phyloP scores from a whole-genome alignment of 2,888 invertebrate genomes.

The Nemotelus pantherinus region DNA sequence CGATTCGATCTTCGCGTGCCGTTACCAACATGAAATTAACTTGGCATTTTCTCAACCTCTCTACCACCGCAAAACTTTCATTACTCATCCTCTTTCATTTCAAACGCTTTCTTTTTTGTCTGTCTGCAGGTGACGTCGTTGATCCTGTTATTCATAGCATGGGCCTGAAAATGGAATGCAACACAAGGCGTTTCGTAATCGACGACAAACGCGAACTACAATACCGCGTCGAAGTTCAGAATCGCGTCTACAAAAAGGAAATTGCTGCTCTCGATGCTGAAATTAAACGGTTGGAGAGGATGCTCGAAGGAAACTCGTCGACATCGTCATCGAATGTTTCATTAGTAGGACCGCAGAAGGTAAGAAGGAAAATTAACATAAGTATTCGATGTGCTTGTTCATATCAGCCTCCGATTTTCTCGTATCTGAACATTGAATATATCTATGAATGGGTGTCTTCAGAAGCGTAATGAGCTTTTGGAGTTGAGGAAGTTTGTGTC shows the following conservation, averaged over 20 bases:
- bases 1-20: not conserved
- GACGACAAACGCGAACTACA: constrained; percentile 85
- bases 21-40: not conserved
- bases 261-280: constrained; percentile 82
- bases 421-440: not conserved
- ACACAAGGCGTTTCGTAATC: constrained; percentile 83
- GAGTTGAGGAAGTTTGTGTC: too few species aligned
- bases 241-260: constrained; percentile 86
- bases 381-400: too few species aligned
- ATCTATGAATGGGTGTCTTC: not conserved
- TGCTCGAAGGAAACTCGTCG: constrained; percentile 72
- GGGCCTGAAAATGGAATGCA: constrained; percentile 88
- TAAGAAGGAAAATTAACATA: constrained; percentile 47
- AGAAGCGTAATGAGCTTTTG: too few species aligned
- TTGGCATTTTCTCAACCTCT: too few species aligned
- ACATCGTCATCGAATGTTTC: constrained; percentile 67
- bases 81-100: constrained; percentile 7
- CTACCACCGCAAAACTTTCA: not conserved
- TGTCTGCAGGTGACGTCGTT: constrained; percentile 68
- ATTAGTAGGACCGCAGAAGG: constrained; percentile 58
- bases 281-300: constrained; percentile 77
- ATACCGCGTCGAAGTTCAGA: constrained; percentile 90
- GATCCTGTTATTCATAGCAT: constrained; percentile 89
- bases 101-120: not conserved
- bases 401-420: too few species aligned